Percentiles rank a stretch among this genome's conserved stretches.
Conservation (phyloP, 2,888 invertebrate species). For the Actias luna region DNA sequence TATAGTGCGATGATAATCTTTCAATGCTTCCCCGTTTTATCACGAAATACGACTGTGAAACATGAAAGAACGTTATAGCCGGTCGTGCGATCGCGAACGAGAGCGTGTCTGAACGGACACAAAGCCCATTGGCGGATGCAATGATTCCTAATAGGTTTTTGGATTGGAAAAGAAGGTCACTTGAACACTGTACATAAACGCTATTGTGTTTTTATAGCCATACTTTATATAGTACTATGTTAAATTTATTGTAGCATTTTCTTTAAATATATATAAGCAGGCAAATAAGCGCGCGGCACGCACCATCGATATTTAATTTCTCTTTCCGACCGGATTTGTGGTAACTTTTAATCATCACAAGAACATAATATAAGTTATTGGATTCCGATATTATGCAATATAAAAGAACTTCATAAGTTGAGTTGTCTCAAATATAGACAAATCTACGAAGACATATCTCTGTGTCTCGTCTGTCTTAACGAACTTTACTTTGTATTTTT, state of each 20-base stretch:
- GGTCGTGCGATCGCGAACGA: conserved; percentile 60
- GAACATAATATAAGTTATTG: no score
- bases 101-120: conserved; percentile 66
- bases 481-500: conserved; percentile 12
- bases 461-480: neutral
- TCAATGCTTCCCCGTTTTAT: conserved; percentile 56
- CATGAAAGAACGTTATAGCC: conserved; percentile 35
- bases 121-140: conserved; percentile 52
- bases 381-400: no score
- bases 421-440: no score
- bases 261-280: no score
- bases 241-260: no score
- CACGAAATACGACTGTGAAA: conserved; percentile 53
- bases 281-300: neutral
- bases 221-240: neutral
- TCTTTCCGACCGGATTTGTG: no score
- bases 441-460: no score
- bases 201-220: conserved; percentile 8
- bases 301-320: no score
- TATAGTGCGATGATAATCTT: conserved; percentile 42
- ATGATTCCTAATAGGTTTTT: conserved; percentile 43
- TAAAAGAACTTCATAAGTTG: no score
- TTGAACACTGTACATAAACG: conserved; percentile 25
- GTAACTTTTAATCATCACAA: no score
- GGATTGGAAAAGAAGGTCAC: conserved; percentile 44